A percentile compares a stretch with the other conserved stretches of the same genome.
Conservation (phyloP, 2,797 vertebrate genomes). For the Myioborus miniatus region DNA sequence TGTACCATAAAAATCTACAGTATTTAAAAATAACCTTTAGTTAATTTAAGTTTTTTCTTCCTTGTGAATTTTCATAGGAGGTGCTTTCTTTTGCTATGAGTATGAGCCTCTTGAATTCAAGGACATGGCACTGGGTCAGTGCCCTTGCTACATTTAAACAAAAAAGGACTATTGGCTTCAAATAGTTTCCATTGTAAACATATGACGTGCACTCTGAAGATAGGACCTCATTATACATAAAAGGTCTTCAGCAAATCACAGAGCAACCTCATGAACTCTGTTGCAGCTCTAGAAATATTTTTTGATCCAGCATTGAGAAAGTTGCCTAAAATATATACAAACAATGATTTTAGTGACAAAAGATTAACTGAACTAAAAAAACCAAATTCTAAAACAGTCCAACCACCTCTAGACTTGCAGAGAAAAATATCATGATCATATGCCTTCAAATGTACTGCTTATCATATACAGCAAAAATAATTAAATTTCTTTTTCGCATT, state of each 20-base stretch:
- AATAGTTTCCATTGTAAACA: neutral
- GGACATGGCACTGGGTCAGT: neutral
- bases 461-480: neutral
- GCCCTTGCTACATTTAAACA: neutral
- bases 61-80: neutral
- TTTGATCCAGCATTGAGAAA: neutral
- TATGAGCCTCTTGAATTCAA: neutral
- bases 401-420: neutral
- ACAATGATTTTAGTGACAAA: neutral
- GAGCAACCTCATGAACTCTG: neutral
- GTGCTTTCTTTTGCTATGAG: neutral
- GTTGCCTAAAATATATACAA: neutral
- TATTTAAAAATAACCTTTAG: neutral
- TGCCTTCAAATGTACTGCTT: neutral
- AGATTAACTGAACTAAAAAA: neutral
- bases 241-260: neutral
- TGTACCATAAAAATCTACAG: neutral
- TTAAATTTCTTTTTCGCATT: fast-evolving
- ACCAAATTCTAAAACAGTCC: fast-evolving
- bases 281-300: neutral
- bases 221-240: neutral
- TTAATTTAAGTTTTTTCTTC: neutral
- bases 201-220: neutral
- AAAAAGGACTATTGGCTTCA: neutral
- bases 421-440: neutral